These are phyloP conservation scores for Siphonodentalium dalli DNA, from an alignment of 2,888 invertebrate genomes.

Conservation along the genomic window DNA sequence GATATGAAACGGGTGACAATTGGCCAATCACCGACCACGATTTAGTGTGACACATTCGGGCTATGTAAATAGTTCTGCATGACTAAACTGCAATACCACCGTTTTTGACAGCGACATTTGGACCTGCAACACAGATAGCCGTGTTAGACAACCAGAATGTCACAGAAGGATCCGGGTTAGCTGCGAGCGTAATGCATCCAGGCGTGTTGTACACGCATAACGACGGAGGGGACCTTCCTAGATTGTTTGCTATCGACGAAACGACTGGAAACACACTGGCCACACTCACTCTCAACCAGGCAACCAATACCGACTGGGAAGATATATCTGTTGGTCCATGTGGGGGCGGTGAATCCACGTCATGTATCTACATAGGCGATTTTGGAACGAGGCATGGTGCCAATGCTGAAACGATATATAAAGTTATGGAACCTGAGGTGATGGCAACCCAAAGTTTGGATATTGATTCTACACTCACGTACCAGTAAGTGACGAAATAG, in stretches of 20 bases:
- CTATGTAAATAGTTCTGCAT: too few species aligned
- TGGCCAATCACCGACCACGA: too few species aligned
- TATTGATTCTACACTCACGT: too few species aligned
- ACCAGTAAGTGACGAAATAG: too few species aligned
- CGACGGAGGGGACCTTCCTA: constrained; percentile 26
- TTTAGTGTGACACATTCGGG: too few species aligned
- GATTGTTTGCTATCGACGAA: constrained; percentile 29
- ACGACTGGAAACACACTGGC: constrained; percentile 23
- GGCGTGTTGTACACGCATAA: constrained; percentile 31
- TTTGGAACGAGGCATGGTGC: too few species aligned
- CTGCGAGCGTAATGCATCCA: constrained; percentile 26
- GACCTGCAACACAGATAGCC: too few species aligned
- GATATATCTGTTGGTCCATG: constrained; percentile 28
- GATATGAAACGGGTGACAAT: too few species aligned
- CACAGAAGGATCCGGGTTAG: constrained; percentile 29
- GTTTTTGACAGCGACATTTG: too few species aligned
- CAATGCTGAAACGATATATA: neutral
- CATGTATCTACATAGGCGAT: constrained; percentile 21
- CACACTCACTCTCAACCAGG: constrained; percentile 11
- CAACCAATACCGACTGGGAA: constrained; percentile 20
- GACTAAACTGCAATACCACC: too few species aligned
- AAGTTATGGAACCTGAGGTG: constrained; percentile 3
- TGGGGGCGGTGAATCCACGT: neutral
- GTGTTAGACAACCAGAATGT: neutral
- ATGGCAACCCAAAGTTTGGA: too few species aligned